phyloP scores from a whole-genome alignment of 2,113 vertebrate species.

The Zosterops pallidus region DNA sequence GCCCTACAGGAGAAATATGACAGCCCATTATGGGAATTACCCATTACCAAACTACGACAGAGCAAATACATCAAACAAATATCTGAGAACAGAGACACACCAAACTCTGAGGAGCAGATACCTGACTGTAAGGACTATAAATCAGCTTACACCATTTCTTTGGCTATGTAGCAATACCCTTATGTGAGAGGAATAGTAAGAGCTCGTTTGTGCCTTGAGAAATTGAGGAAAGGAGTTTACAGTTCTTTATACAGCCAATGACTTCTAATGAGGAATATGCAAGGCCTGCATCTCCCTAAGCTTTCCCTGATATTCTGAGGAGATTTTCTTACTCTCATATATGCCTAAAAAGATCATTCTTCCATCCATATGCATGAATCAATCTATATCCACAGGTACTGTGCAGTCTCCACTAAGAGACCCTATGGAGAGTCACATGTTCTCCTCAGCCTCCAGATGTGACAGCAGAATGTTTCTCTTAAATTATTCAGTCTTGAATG shows the following conservation, averaged over 20 bases:
- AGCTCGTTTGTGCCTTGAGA: not conserved
- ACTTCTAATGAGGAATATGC: not conserved
- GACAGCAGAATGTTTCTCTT: not conserved
- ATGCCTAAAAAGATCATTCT: not conserved
- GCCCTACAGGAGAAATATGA: constrained; percentile 8
- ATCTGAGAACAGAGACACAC: not conserved
- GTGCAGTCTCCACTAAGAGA: not conserved
- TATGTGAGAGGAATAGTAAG: not conserved
- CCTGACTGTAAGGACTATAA: not conserved
- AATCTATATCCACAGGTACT: not conserved
- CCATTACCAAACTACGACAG: not conserved
- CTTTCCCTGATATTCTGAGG: not conserved
- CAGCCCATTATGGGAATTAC: not conserved
- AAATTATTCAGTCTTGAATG: not conserved
- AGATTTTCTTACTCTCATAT: not conserved
- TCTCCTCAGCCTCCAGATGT: not conserved
- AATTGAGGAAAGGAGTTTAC: not conserved
- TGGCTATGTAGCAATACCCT: not conserved
- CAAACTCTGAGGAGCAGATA: not conserved
- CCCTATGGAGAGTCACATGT: not conserved
- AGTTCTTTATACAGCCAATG: not conserved
- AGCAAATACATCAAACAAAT: not conserved
- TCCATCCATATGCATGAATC: not conserved
- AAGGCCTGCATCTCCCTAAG: not conserved
- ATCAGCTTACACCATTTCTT: not conserved